Base-by-base conservation (phyloP, 2,797 vertebrate genomes). In the Masticophis lateralis region DNA sequence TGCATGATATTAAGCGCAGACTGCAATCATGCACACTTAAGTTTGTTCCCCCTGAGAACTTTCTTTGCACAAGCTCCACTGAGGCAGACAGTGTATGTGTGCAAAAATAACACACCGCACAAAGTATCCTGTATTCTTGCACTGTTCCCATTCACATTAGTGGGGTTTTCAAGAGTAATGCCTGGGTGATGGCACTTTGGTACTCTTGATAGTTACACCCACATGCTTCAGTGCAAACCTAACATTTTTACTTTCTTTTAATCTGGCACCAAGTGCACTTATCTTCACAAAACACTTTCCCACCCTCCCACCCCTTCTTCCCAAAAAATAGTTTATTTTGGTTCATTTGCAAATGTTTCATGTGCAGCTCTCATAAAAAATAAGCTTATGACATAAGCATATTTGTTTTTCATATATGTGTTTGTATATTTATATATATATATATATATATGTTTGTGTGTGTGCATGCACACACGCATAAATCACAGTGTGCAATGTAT, bases 401-500 rank as follows among this genome's bases (percentile, higher is more conserved):
- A 96, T 97, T 95, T 96, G 95, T 95, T 95, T 74, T 27, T 51
- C 25, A 56, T 88, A 22, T 61, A 83, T 83, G 69, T 79, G 69
- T 79, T 47, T 83, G 53, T 60, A n/a, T 69, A 60, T 60, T 16
- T 88, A 79, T 92, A 51, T 92, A 14, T 86, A 53, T 92, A 51
- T 92, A 14, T 86, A 53, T 86, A 90, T 90, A 90, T 93, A 56
- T 88, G 47, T 92, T 57, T 92, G 95, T 83, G 74, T 83, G 74
- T 83, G 74, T 83, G 74, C 74, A 83, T 83, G 74, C 74, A 47
- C 74, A 83, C 74, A 83, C 74, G 9, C 74, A 83, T 96, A 96
- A 97, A 97, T 98, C 98, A 98, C 98, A 98, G 98, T 98, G 98
- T 97, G 97, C 97, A 95, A 98, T 97, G 97, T 95, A 95, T 96